A percentile compares a stretch with the other conserved stretches of the same genome.
These are phyloP conservation scores for Melanotaenia pygmaea DNA, from an alignment of 2,797 vertebrate species.

Conservation along the genomic window DNA sequence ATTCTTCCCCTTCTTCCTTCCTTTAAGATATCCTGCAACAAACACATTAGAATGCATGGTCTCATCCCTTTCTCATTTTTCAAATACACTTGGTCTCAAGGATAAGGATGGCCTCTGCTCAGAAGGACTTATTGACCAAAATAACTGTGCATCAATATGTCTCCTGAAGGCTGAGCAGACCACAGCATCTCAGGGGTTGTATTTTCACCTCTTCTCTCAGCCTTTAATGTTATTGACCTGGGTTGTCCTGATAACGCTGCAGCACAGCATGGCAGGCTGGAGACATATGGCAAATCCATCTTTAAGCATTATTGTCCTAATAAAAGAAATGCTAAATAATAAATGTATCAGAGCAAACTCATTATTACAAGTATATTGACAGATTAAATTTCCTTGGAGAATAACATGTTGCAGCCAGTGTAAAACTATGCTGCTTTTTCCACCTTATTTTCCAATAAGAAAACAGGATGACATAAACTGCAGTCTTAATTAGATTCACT, in stretches of 20 bases:
- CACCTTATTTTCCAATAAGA: conserved; percentile 55
- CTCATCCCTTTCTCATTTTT: conserved; percentile 81
- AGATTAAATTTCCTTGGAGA: conserved; percentile 24
- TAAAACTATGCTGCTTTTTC: conserved; percentile 45
- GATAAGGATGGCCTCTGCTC: conserved; percentile 82
- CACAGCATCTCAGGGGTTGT: conserved; percentile 71
- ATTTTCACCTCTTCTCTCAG: conserved; percentile 73
- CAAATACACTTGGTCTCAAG: conserved; percentile 80
- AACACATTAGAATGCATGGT: conserved; percentile 82
- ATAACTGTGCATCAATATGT: conserved; percentile 84
- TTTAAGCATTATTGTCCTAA: conserved; percentile 46
- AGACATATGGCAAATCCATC: conserved; percentile 43
- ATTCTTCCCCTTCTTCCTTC: conserved; percentile 25
- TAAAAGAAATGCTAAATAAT: conserved; percentile 27
- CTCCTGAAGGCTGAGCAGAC: conserved; percentile 80
- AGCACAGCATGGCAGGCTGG: conserved; percentile 37
- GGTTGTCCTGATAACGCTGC: conserved; percentile 63
- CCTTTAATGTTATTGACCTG: conserved; percentile 77
- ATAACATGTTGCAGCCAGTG: conserved; percentile 32
- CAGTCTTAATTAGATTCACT: conserved; percentile 68
- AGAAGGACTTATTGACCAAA: conserved; percentile 86
- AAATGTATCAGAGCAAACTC: conserved; percentile 33
- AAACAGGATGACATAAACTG: conserved; percentile 61
- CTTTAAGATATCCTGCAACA: conserved; percentile 68
- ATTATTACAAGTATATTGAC: conserved; percentile 25